phyloP scores from a whole-genome alignment of 2,113 vertebrate genomes.

The Oceanodroma tethys region DNA sequence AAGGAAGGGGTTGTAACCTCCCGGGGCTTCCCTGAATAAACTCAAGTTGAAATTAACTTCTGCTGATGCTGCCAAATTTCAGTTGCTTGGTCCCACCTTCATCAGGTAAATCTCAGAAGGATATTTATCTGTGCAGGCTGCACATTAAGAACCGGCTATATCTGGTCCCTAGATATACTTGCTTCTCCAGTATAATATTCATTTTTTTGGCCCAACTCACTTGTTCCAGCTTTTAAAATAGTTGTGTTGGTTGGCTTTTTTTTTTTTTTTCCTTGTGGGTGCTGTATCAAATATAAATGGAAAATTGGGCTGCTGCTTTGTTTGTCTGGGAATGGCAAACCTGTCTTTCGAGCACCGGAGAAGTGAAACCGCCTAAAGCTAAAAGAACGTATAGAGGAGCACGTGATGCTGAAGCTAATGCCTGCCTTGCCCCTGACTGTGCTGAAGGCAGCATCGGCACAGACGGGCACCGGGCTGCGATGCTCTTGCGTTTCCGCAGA shows the following conservation, averaged over 20 bases:
- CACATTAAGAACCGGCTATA: accelerated
- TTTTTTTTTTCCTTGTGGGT: not conserved
- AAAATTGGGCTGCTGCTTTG: not conserved
- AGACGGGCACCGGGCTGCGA: not conserved
- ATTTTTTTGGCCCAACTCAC: accelerated
- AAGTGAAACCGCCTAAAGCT: not conserved
- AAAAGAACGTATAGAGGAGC: not conserved
- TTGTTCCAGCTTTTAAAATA: not conserved
- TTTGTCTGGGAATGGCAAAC: not conserved
- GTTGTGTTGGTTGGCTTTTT: not conserved
- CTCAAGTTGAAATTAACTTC: accelerated
- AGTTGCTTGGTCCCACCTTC: not conserved
- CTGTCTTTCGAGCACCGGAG: not conserved
- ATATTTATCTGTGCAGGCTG: not conserved
- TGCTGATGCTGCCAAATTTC: not conserved
- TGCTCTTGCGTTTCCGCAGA: accelerated
- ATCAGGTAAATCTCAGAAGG: not conserved
- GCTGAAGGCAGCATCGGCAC: not conserved
- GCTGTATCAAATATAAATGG: not conserved
- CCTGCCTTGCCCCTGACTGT: not conserved
- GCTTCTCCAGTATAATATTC: not conserved
- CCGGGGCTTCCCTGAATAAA: not conserved
- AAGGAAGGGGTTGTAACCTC: not conserved
- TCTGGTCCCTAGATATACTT: not conserved
- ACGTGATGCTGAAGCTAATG: not conserved